Evolutionary conservation across 2,113 vertebrate genomes (phyloP), one percentile per base, ranked within the genome.

Genomic region (Hemichromis elongatus): DNA sequence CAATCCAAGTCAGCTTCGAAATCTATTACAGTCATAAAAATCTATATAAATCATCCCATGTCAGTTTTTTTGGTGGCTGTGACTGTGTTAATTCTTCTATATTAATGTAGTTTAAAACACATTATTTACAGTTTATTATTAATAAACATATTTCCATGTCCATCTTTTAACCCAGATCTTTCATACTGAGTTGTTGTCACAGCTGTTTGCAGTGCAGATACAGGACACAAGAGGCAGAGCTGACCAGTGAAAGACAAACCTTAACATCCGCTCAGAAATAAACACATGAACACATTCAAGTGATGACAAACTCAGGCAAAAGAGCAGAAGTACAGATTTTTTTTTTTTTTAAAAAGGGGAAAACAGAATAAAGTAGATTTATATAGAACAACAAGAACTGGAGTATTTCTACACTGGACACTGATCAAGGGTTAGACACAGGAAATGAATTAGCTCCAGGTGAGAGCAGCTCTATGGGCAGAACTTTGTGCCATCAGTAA

Each of bases 221-320:
- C 53, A 54, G n/a, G 5, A 54, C 53, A 24, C n/a, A 54, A 1
- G n/a, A 54, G n/a, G n/a, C n/a, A 12, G 53, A 54, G 3, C 53
- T 54, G 10, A 24, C 21, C 53, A 54, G 0, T 54, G 45, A 47
- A 54, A 54, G 53, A 54, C n/a, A 24, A 54, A 47, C 14, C 21
- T 53, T 4, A 2, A 53, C 9, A 21, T 3, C 6, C 7, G 9
- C 30, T 35, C 33, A 54, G 52, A 53, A 53, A 53, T 53, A 1
- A 6, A 53, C 9, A 53, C 52, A 53, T 1, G 53, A 2, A 12
- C 5, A 24, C 10, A 54, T 54, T n/a, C n/a, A 5, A 21, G 18
- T 54, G 10, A 54, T 54, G n/a, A 24, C 5, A 24, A 54, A 54
- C 24, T 54, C 10, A 0, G 52, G 2, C 0, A 53, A 53, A 0